Percentiles rank a stretch among this genome's conserved stretches.
phyloP scores from a whole-genome alignment of 2,113 vertebrate genomes.

The Stegostoma tigrinum region DNA sequence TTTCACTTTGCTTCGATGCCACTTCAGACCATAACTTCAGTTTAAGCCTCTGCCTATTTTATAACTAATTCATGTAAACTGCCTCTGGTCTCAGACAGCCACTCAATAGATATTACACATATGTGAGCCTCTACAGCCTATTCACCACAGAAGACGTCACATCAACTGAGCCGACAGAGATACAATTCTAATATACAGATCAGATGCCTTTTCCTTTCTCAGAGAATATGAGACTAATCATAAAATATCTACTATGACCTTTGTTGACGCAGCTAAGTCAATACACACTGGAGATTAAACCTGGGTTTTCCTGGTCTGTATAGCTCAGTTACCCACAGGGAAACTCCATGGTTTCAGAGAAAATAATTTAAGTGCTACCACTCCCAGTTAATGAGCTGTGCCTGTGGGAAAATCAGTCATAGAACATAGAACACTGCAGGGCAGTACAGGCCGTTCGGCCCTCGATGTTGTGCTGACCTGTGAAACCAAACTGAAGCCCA shows the following conservation, averaged over 20 bases:
- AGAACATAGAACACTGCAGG: no score
- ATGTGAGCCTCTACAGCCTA: not conserved
- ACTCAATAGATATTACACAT: not conserved
- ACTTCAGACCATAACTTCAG: not conserved
- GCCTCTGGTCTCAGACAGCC: not conserved
- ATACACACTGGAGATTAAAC: not conserved
- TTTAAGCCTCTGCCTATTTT: not conserved
- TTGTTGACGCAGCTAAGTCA: not conserved
- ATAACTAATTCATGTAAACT: slow-evolving; percentile 21
- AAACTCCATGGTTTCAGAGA: not conserved
- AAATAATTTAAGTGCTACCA: not conserved
- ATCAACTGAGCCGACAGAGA: not conserved
- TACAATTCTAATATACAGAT: no score
- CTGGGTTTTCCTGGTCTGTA: not conserved
- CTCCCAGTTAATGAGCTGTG: not conserved
- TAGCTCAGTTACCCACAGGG: not conserved
- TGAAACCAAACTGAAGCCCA: no score
- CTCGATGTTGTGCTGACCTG: no score
- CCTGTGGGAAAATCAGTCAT: not conserved
- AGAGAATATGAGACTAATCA: not conserved
- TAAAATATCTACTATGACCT: not conserved
- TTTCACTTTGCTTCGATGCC: slow-evolving; percentile 7
- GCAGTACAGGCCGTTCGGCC: no score
- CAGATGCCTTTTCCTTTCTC: not conserved
- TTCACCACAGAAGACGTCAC: not conserved